Evolutionary conservation across 1,140 invertebrate species (phyloP).

Genomic region (Anastrepha obliqua): DNA sequence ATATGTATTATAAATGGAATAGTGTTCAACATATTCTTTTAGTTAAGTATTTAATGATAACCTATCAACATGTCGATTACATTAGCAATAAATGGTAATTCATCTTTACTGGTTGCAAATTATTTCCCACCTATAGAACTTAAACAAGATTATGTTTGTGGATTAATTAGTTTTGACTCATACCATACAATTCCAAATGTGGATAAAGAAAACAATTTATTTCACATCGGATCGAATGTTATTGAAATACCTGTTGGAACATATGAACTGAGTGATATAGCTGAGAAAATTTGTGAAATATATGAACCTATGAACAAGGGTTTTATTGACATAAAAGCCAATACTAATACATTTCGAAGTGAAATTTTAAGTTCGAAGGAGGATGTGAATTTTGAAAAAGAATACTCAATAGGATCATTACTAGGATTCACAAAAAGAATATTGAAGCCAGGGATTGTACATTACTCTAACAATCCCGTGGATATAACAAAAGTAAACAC

Average conservation of each 20-base stretch:
- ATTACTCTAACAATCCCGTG: slow-evolving; percentile 35
- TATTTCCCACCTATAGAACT: too few relatives aligned
- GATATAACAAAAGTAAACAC: slow-evolving; percentile 62
- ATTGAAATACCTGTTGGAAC: background rate
- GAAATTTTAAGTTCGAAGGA: background rate
- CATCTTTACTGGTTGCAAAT: slow-evolving; percentile 51
- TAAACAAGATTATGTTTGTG: slow-evolving; percentile 61
- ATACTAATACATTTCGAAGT: too few relatives aligned
- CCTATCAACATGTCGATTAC: slow-evolving; percentile 60
- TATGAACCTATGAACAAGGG: too few relatives aligned
- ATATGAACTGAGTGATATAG: background rate
- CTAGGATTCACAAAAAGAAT: too few relatives aligned
- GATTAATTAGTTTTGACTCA: slow-evolving; percentile 66
- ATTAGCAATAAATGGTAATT: slow-evolving; percentile 60
- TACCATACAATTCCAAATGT: slow-evolving; percentile 73
- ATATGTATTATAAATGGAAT: background rate
- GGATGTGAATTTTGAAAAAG: slow-evolving; percentile 27
- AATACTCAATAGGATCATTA: slow-evolving; percentile 52
- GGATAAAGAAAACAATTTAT: too few relatives aligned
- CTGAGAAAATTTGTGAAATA: too few relatives aligned
- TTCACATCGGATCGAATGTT: too few relatives aligned
- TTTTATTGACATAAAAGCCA: too few relatives aligned
- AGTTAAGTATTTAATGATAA: background rate
- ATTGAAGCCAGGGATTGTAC: too few relatives aligned
- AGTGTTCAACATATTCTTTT: too few relatives aligned